Percentiles rank a stretch among this genome's conserved stretches.
These are phyloP conservation scores for Muntiacus muntjak DNA, from an alignment of 2,113 vertebrate genomes.

Conservation along the genomic window DNA sequence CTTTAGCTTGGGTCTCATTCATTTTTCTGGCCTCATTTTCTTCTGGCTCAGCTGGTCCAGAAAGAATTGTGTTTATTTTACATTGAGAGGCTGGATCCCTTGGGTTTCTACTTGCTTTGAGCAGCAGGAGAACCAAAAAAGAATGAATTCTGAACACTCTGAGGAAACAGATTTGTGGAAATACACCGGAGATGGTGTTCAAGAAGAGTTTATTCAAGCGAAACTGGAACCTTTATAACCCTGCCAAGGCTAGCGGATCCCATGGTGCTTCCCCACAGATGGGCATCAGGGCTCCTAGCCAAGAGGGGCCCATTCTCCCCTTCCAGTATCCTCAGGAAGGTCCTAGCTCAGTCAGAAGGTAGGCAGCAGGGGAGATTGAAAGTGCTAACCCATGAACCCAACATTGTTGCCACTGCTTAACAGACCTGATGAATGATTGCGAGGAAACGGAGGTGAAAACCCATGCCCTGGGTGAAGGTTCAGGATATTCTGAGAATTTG, in stretches of 20 bases:
- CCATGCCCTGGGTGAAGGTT: neutral
- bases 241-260: slow-evolving; percentile 12
- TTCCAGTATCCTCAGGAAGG: neutral
- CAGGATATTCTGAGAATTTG: neutral
- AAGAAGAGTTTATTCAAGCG: slow-evolving; percentile 38
- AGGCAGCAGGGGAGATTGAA: slow-evolving; percentile 15
- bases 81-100: slow-evolving; percentile 10
- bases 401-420: neutral
- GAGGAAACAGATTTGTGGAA: slow-evolving; percentile 48
- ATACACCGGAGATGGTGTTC: slow-evolving; percentile 49
- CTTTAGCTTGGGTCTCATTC: slow-evolving; percentile 17
- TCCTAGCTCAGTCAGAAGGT: neutral
- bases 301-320: neutral
- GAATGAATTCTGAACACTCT: slow-evolving; percentile 41
- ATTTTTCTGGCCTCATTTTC: slow-evolving; percentile 28
- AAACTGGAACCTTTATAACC: neutral
- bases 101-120: slow-evolving; percentile 25
- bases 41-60: slow-evolving; percentile 19
- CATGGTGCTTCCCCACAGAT: neutral
- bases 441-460: neutral
- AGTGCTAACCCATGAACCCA: neutral
- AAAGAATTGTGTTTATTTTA: slow-evolving; percentile 60
- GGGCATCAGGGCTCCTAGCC: neutral
- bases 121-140: slow-evolving; percentile 36
- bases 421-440: neutral